Evolutionary conservation across 2,113 vertebrate species (phyloP).

Genomic region (Siniperca chuatsi): DNA sequence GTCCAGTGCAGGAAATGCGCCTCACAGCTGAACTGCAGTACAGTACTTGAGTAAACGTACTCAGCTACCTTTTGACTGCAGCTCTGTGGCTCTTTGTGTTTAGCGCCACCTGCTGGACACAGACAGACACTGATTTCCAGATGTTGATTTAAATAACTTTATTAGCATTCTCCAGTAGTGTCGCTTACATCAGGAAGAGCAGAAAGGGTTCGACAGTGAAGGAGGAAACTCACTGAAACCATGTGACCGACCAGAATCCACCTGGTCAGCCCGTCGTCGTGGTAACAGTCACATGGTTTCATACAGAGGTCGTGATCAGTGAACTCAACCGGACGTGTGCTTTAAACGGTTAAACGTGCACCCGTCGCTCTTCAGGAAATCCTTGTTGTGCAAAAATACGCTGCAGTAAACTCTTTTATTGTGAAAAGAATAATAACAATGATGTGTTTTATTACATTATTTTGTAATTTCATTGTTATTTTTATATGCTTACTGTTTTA

Average conservation of each 20-base stretch:
- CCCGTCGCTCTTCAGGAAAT: neutral
- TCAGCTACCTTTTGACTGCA: too few species aligned
- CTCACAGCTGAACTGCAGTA: too few species aligned
- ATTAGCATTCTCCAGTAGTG: conserved; percentile 10
- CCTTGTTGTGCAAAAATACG: neutral
- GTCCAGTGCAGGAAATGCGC: too few species aligned
- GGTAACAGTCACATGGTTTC: conserved; percentile 7
- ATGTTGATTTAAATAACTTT: conserved; percentile 14
- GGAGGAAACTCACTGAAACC: neutral
- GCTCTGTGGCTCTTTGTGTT: too few species aligned
- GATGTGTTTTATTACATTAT: too few species aligned
- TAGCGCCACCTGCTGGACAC: too few species aligned
- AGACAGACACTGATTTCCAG: neutral
- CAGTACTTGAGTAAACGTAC: too few species aligned
- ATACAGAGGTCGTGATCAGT: neutral
- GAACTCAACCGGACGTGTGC: neutral
- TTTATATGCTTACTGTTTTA: too few species aligned
- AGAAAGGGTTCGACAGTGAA: neutral
- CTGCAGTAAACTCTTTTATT: too few species aligned
- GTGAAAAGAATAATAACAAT: too few species aligned
- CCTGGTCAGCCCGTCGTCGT: neutral
- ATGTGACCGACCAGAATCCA: neutral
- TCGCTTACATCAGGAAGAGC: conserved; percentile 6
- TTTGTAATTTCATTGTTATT: too few species aligned
- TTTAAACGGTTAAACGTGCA: neutral